Evolutionary conservation across 1,140 invertebrate species (phyloP).

Genomic region (Ptiloglossa arizonensis): DNA sequence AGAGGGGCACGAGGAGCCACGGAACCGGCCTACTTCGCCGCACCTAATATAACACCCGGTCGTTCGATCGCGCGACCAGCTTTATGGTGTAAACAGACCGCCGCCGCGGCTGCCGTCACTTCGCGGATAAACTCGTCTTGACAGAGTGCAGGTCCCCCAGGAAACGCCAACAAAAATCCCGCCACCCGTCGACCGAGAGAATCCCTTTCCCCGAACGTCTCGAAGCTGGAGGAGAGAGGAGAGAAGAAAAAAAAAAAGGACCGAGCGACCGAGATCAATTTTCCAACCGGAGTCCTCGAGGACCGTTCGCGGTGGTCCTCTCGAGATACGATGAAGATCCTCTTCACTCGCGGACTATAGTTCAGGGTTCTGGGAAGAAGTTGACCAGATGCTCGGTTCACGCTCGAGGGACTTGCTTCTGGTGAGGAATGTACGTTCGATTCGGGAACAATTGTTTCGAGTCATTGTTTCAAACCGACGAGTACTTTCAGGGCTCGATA

Average conservation of each 20-base stretch:
- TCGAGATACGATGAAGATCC: conserved; percentile 7
- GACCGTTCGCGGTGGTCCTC: not conserved
- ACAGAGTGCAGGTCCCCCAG: conserved; percentile 66
- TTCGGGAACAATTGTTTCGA: not conserved
- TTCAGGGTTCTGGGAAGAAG: not conserved
- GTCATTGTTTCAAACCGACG: no score
- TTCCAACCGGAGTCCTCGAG: conserved; percentile 21
- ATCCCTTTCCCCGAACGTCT: conserved; percentile 51
- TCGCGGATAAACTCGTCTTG: conserved; percentile 65
- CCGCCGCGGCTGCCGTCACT: conserved; percentile 50
- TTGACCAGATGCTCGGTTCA: not conserved
- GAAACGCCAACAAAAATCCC: conserved; percentile 61
- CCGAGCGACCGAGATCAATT: conserved; percentile 37
- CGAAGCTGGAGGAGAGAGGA: conserved; percentile 4
- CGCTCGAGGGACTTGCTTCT: not conserved
- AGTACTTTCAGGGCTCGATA: no score
- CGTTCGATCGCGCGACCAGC: conserved; percentile 61
- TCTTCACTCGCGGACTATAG: no score
- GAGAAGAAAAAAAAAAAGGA: not conserved
- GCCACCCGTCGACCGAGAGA: conserved; percentile 34
- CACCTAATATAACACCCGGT: conserved; percentile 63
- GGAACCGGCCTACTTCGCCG: conserved; percentile 54
- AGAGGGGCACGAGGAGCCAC: not conserved
- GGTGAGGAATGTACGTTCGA: not conserved
- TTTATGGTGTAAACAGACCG: conserved; percentile 66